Conservation (phyloP, 2,797 vertebrate genomes). For the Diglossa cyanea region DNA sequence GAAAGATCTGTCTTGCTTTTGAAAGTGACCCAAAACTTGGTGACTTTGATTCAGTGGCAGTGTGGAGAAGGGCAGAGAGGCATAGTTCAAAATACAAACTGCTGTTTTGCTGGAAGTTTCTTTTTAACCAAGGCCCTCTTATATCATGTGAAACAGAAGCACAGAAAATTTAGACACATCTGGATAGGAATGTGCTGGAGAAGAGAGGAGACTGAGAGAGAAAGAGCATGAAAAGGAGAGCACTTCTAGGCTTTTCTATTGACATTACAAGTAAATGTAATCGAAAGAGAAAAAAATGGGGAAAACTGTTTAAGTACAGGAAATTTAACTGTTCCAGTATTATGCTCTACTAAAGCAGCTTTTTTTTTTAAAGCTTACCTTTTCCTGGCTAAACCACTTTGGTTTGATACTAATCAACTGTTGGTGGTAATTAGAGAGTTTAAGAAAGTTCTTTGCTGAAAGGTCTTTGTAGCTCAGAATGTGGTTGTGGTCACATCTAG, state of each 20-base stretch:
- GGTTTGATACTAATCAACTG: background rate
- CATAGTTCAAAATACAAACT: background rate
- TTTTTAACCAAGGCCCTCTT: background rate
- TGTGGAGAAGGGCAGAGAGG: background rate
- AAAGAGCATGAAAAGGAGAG: background rate
- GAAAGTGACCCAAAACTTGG: background rate
- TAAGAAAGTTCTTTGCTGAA: background rate
- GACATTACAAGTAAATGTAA: background rate
- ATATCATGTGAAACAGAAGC: background rate
- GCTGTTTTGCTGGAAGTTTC: background rate
- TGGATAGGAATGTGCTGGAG: background rate
- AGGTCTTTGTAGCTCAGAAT: background rate
- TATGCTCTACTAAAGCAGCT: background rate
- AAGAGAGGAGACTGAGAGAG: background rate
- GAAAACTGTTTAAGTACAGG: background rate
- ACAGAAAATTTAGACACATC: background rate
- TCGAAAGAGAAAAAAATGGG: background rate
- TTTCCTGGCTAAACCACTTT: background rate
- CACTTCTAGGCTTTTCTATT: background rate
- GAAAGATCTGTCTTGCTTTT: background rate
- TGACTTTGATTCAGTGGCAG: background rate
- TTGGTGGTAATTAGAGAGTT: background rate
- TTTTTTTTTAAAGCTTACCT: background rate
- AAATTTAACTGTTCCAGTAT: background rate
- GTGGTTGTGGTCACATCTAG: background rate